Conservation (phyloP, 2,797 vertebrate genomes). For the Phyllotis vaccarum region DNA sequence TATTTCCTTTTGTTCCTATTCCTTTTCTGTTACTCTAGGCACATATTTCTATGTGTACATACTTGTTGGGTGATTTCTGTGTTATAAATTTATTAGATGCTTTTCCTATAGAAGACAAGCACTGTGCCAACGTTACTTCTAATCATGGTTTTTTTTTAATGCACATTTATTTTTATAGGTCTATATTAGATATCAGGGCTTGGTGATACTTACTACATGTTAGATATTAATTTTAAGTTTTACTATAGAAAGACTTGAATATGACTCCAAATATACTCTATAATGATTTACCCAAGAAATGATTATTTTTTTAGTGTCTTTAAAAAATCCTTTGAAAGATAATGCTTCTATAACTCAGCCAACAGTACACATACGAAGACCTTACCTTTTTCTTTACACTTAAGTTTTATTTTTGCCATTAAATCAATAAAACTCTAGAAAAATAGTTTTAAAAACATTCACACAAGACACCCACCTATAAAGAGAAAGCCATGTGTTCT, state of each 20-base stretch:
- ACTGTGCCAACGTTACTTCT: neutral
- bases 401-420: conserved; percentile 51
- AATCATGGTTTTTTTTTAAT: neutral
- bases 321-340: conserved; percentile 48
- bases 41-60: neutral
- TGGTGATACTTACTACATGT: neutral
- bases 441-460: conserved; percentile 52
- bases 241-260: neutral
- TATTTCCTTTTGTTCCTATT: neutral
- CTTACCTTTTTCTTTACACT: conserved; percentile 20
- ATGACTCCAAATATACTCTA: conserved; percentile 16
- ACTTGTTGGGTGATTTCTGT: neutral
- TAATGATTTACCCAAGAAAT: conserved; percentile 3
- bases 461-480: neutral
- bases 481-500: neutral
- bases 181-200: neutral
- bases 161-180: neutral
- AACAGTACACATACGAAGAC: conserved; percentile 27
- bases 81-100: neutral
- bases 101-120: neutral
- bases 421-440: conserved; percentile 72
- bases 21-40: neutral
- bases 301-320: conserved; percentile 12
- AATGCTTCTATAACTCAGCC: conserved; percentile 40
- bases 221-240: neutral